Base-by-base conservation (phyloP, 1,140 invertebrate genomes). In the Hypsibius dujardini region DNA sequence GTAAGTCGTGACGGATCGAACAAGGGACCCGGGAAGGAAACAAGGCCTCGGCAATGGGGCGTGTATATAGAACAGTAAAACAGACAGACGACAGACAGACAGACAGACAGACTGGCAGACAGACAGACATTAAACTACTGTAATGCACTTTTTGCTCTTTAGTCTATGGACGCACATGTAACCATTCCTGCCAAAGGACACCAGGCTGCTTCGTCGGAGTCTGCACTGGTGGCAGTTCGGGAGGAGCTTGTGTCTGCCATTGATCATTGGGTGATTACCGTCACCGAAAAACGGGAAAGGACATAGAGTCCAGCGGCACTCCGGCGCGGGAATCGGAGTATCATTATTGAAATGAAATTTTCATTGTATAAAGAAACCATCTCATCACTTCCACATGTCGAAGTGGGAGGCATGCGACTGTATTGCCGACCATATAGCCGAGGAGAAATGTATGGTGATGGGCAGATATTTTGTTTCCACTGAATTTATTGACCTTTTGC, bases 121-220 rank as follows among this genome's bases (percentile, higher is more conserved):
- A 56, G 7, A 56, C 50, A 56, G 7, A 7, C 50, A 7, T 7
- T 56, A 56, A 7, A 7, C 50, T 56, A 56, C 50, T 56, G 7
- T 56, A 56, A n/a, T 56, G 50, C 7, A 7, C 50, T 56, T 67
- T 3, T 67, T 42, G 12, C 45, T 67, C 3, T 14, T 14, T 42
- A 67, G 62, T 67, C 45, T 67, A 67, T 67, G 62, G 42, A 67
- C 12, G 62, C 3, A 42, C 62, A 3, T 67, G 62, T 67, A 12
- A 67, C 12, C 3, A 14, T 42, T 3, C 7, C 7, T 67, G 62
- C 62, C 62, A 42, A 42, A 7, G 45, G 62, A 42, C 42, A 42
- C 62, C 62, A 7, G 62, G 62, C 7, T 67, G 62, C 42, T 14
- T 42, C 12, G 45, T 42, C 12, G 62, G 62, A 3, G 12, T 14